Evolutionary conservation across 2,888 invertebrate species (phyloP).

Genomic region (Chrysina gloriosa): DNA sequence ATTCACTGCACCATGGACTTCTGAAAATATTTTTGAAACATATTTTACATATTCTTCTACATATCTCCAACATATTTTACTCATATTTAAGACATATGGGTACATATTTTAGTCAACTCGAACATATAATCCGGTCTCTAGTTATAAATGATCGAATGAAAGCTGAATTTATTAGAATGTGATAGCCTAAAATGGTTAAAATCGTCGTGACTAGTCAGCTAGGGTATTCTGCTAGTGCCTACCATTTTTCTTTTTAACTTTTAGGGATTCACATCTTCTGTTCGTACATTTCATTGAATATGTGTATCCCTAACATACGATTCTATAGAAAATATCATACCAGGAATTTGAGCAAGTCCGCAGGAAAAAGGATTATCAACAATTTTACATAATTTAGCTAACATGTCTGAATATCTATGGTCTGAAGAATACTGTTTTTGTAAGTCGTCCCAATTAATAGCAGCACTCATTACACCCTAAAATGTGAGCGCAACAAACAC

Average conservation of each 20-base stretch:
- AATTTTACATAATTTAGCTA: constrained; percentile 88
- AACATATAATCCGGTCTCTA: too few species aligned
- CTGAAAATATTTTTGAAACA: too few species aligned
- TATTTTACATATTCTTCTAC: too few species aligned
- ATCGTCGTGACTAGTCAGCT: too few species aligned
- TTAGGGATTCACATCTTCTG: background rate
- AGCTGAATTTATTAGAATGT: too few species aligned
- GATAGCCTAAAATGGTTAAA: too few species aligned
- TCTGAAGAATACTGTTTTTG: constrained; percentile 89
- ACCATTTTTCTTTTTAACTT: background rate
- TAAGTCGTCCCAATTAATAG: constrained; percentile 93
- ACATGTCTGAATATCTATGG: constrained; percentile 81
- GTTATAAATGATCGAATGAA: too few species aligned
- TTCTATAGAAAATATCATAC: constrained; percentile 31
- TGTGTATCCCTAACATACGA: background rate
- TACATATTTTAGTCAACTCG: too few species aligned
- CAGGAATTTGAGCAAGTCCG: constrained; percentile 46
- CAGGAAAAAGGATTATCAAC: constrained; percentile 72
- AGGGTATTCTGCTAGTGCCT: background rate
- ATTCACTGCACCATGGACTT: too few species aligned
- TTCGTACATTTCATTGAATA: background rate
- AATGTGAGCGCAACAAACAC: constrained; percentile 50
- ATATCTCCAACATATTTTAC: too few species aligned
- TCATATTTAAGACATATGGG: too few species aligned
- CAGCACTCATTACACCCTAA: constrained; percentile 94